These are phyloP conservation scores for Neoseiulus cucumeris DNA, from an alignment of 1,140 invertebrate genomes.

Conservation along the genomic window DNA sequence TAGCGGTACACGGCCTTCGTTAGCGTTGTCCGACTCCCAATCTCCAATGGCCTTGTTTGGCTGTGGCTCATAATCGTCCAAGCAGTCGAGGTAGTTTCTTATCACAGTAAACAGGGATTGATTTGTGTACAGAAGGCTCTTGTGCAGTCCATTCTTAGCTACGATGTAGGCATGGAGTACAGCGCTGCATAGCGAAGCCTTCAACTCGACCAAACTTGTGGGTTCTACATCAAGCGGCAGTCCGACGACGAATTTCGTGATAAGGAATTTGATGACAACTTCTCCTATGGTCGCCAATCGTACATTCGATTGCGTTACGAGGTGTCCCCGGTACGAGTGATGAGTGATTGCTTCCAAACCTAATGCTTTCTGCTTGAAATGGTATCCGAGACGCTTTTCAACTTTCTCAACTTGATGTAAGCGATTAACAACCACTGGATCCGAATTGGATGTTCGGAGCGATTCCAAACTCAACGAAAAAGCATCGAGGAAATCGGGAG, in stretches of 20 bases:
- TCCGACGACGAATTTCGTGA: constrained; percentile 68
- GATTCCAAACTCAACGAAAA: background rate
- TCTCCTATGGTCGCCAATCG: constrained; percentile 41
- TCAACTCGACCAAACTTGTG: constrained; percentile 68
- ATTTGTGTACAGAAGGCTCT: constrained; percentile 11
- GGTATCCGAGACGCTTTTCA: constrained; percentile 41
- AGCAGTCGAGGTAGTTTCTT: constrained; percentile 1
- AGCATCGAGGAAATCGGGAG: background rate
- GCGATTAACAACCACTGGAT: background rate
- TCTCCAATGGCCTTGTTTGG: constrained; percentile 17
- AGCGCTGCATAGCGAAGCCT: constrained; percentile 86
- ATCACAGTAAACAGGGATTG: background rate
- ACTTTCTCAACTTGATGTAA: constrained; percentile 22
- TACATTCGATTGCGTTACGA: constrained; percentile 36
- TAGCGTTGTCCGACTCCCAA: constrained; percentile 37
- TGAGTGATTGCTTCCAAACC: constrained; percentile 33
- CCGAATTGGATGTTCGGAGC: background rate
- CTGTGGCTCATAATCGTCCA: background rate
- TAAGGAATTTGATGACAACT: constrained; percentile 57
- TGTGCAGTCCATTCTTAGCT: constrained; percentile 36
- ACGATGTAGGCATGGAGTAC: constrained; percentile 71
- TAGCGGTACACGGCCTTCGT: constrained; percentile 67
- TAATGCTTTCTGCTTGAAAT: constrained; percentile 39
- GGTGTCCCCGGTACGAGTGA: constrained; percentile 33
- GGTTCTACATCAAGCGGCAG: constrained; percentile 42